Conservation (phyloP, 2,113 vertebrate genomes). For the Corapipo altera region DNA sequence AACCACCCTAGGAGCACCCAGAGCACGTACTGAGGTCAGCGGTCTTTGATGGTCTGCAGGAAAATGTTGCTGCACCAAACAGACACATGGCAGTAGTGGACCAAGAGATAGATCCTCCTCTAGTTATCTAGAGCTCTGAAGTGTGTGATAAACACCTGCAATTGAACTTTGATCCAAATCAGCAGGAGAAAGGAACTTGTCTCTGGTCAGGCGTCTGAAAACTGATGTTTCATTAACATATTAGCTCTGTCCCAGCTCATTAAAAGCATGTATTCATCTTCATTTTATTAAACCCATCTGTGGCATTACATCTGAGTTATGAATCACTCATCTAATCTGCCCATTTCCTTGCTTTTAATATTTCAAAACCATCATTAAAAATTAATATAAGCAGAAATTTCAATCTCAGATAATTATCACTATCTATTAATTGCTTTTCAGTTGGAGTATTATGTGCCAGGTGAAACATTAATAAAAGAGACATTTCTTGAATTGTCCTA, state of each 20-base stretch:
- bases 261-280: conserved; percentile 35
- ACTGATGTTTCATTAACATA: background rate
- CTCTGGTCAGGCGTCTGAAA: background rate
- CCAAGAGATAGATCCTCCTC: background rate
- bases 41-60: background rate
- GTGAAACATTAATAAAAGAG: background rate
- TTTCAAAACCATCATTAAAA: conserved; percentile 57
- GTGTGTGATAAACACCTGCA: background rate
- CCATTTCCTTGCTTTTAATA: conserved; percentile 61
- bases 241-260: conserved; percentile 1
- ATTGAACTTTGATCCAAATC: background rate
- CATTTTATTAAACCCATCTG: background rate
- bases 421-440: conserved; percentile 29
- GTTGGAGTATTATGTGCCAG: background rate
- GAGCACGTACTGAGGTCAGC: background rate
- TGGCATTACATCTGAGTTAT: background rate
- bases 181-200: background rate
- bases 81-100: background rate
- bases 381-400: conserved; percentile 39
- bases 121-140: background rate
- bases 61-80: background rate
- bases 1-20: background rate
- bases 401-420: conserved; percentile 41
- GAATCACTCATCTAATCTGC: conserved; percentile 18
- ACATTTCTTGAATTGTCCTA: background rate